phyloP scores from a whole-genome alignment of 2,797 vertebrate species.

The Malacoctenus gilli region DNA sequence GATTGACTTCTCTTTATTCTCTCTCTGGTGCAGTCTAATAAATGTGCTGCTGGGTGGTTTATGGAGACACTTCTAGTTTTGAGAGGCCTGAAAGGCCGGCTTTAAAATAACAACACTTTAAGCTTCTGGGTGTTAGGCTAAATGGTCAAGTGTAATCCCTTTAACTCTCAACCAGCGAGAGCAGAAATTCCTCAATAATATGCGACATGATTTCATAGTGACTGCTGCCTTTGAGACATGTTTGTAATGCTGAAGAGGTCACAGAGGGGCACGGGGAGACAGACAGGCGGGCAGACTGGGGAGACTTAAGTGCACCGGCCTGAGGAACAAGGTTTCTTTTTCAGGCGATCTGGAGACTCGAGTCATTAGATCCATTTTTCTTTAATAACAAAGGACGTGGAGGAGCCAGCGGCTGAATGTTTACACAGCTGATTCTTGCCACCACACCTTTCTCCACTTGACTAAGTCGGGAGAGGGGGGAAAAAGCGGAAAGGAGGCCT shows the following conservation, averaged over 20 bases:
- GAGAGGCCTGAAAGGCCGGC: conserved; percentile 31
- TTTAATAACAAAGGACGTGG: conserved; percentile 74
- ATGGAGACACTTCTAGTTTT: conserved; percentile 31
- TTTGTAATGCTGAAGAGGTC: conserved; percentile 66
- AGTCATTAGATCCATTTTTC: conserved; percentile 81
- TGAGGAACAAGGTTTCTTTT: conserved; percentile 72
- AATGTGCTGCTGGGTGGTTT: conserved; percentile 46
- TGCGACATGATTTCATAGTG: conserved; percentile 72
- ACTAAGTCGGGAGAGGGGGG: conserved; percentile 29
- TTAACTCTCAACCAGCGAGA: conserved; percentile 73
- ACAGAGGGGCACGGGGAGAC: conserved; percentile 52
- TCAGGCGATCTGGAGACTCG: conserved; percentile 66
- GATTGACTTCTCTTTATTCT: conserved; percentile 20
- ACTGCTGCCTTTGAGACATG: conserved; percentile 69
- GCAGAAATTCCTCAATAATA: conserved; percentile 77
- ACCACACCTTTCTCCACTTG: conserved; percentile 37
- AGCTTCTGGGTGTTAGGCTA: conserved; percentile 72
- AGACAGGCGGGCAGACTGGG: conserved; percentile 53
- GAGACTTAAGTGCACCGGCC: conserved; percentile 41
- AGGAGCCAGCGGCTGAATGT: conserved; percentile 63
- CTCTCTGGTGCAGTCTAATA: conserved; percentile 21
- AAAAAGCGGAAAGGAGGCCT: conserved; percentile 21
- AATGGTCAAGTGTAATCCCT: conserved; percentile 78
- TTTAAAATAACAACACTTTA: conserved; percentile 70
- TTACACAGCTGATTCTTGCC: conserved; percentile 79